phyloP scores from a whole-genome alignment of 1,140 invertebrate species.

The Dreissena rostriformis region DNA sequence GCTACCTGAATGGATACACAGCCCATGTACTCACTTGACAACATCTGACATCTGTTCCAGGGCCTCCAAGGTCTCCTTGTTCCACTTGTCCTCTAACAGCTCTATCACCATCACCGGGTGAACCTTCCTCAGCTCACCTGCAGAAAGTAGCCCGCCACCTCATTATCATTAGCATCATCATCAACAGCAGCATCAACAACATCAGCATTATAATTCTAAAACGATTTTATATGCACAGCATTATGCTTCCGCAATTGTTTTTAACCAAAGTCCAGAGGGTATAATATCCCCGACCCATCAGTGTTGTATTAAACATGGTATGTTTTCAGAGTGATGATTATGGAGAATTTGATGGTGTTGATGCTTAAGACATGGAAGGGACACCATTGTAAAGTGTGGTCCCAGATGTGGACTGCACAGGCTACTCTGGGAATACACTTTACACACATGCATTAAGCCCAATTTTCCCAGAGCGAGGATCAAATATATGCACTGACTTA shows the following conservation, averaged over 20 bases:
- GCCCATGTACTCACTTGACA: slow-evolving; percentile 8
- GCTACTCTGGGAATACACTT: not conserved
- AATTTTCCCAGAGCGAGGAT: not conserved
- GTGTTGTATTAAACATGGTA: not conserved
- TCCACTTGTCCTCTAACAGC: slow-evolving; percentile 73
- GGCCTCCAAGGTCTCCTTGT: slow-evolving; percentile 73
- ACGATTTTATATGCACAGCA: not conserved
- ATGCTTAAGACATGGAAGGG: no score
- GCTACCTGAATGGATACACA: no score
- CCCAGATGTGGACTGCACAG: not conserved
- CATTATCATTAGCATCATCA: no score
- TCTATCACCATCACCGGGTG: slow-evolving; percentile 75
- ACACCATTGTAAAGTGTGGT: no score
- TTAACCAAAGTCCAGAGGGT: not conserved
- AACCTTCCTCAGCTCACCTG: slow-evolving; percentile 73
- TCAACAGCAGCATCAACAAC: no score
- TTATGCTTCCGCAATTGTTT: not conserved
- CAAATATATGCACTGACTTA: slow-evolving; percentile 1
- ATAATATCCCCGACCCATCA: not conserved
- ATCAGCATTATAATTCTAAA: not conserved
- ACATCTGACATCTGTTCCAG: slow-evolving; percentile 64
- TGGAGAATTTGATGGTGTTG: no score
- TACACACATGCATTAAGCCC: not conserved
- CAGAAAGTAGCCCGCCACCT: not conserved
- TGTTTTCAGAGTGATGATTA: not conserved